Evolutionary conservation across 2,797 vertebrate genomes (phyloP), one percentile per base, ranked within the genome.

Genomic region (Alosa sapidissima): DNA sequence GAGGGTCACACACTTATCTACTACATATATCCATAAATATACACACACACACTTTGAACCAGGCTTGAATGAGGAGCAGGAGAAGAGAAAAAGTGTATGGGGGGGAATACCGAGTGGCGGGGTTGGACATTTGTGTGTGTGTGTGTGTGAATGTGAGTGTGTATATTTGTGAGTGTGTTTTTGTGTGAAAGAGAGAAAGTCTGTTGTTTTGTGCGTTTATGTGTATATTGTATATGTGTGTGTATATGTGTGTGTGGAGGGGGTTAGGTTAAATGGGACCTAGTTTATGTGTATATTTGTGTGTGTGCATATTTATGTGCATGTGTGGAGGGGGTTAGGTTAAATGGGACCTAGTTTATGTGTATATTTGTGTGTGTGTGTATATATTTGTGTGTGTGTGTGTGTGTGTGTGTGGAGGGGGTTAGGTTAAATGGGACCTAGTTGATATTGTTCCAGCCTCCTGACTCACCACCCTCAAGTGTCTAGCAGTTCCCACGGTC

Each of bases 401-500:
- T n/a, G n/a, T n/a, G n/a, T 93, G 90, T 93, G 92, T 83, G 87
- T 91, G 92, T 91, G 93, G 91, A 94, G 93, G 93, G 95, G 94
- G 95, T 94, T 95, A 94, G 54, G 94, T 93, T 93, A 95, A 94
- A 94, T 93, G 93, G 93, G 93, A 95, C 94, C 95, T 94, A 92
- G 91, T 93, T 91, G 93, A 94, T 93, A 95, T 96, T 96, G 94
- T 95, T 93, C 90, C 91, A 93, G 92, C 92, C 92, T 85, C 92
- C 94, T 95, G 94, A 95, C 95, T 95, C 93, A 93, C 94, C 93
- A 95, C 94, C 94, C 93, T 93, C 93, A 92, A 95, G 95, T 94
- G 93, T 92, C 94, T 93, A 82, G 88, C 90, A 89, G 95, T 96
- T 96, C 96, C 95, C 96, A 96, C 96, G 96, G 94, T 96, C 94